A percentile compares a stretch with the other conserved stretches of the same genome.
phyloP scores from a whole-genome alignment of 2,113 vertebrate genomes.

The Hystrix cristata region DNA sequence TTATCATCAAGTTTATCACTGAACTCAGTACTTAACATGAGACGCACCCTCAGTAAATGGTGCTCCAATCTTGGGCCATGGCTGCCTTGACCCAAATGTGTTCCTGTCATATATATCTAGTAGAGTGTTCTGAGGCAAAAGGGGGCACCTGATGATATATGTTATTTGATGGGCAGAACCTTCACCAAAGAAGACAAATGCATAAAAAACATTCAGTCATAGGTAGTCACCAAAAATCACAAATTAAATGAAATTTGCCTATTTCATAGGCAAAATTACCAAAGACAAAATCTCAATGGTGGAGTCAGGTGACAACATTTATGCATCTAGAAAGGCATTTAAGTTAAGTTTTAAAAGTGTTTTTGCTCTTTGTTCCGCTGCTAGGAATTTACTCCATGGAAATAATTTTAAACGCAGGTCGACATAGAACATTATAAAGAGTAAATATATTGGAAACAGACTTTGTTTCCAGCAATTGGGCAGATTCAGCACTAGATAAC shows the following conservation, averaged over 20 bases:
- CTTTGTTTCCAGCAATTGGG: neutral
- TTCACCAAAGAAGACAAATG: constrained; percentile 60
- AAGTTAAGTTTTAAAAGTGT: constrained; percentile 3
- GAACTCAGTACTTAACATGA: neutral
- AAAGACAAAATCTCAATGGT: constrained; percentile 35
- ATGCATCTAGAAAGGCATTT: constrained; percentile 12
- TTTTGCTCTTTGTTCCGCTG: constrained; percentile 31
- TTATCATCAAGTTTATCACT: constrained; percentile 24
- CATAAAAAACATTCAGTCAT: constrained; percentile 51
- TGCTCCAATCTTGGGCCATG: neutral
- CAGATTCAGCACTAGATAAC: neutral
- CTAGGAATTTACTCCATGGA: constrained; percentile 52
- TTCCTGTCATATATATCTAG: neutral
- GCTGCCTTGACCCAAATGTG: neutral
- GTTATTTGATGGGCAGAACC: neutral
- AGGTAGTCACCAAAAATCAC: constrained; percentile 19
- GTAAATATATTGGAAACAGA: neutral
- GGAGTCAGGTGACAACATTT: neutral
- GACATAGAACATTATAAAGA: constrained; percentile 29
- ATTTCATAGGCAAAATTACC: constrained; percentile 32
- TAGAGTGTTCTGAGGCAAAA: constrained; percentile 11
- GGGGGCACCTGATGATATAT: neutral
- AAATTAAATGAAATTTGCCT: neutral
- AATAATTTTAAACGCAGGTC: constrained; percentile 33
- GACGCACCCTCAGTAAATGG: neutral